These are phyloP conservation scores for Myoxocephalus aenaeus DNA, from an alignment of 2,797 vertebrate genomes.

Conservation along the genomic window DNA sequence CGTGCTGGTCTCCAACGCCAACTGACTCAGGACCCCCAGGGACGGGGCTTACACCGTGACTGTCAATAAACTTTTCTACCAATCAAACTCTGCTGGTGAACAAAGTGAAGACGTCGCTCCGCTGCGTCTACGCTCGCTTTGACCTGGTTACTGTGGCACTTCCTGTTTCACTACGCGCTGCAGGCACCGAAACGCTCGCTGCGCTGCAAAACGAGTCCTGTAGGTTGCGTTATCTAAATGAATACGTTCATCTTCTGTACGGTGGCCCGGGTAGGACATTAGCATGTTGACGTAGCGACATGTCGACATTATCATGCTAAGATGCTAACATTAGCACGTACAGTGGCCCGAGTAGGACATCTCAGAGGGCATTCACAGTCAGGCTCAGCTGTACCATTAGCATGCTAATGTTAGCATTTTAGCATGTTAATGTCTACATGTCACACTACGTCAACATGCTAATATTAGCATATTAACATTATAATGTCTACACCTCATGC, in stretches of 20 bases:
- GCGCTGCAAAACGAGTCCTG: no score
- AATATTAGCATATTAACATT: background rate
- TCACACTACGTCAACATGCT: background rate
- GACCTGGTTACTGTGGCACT: background rate
- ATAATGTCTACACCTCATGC: background rate
- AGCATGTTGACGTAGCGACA: no score
- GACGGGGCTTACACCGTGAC: conserved; percentile 10
- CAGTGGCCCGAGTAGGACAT: background rate
- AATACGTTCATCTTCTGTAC: no score
- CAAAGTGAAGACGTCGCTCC: background rate
- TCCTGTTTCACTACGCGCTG: no score
- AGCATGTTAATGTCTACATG: background rate
- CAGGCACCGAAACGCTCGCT: background rate
- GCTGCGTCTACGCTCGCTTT: conserved; percentile 28
- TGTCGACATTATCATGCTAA: background rate
- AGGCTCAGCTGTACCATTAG: background rate
- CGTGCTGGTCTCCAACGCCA: conserved; percentile 77
- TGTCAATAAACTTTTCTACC: conserved; percentile 47
- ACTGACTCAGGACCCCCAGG: conserved; percentile 74
- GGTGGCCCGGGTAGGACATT: background rate
- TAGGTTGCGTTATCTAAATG: background rate
- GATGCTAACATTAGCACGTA: no score
- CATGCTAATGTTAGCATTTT: conserved; percentile 2
- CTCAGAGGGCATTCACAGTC: no score
- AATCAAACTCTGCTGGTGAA: conserved; percentile 23